Base-by-base conservation (phyloP, 2,113 vertebrate genomes). In the Catharus minimus region DNA sequence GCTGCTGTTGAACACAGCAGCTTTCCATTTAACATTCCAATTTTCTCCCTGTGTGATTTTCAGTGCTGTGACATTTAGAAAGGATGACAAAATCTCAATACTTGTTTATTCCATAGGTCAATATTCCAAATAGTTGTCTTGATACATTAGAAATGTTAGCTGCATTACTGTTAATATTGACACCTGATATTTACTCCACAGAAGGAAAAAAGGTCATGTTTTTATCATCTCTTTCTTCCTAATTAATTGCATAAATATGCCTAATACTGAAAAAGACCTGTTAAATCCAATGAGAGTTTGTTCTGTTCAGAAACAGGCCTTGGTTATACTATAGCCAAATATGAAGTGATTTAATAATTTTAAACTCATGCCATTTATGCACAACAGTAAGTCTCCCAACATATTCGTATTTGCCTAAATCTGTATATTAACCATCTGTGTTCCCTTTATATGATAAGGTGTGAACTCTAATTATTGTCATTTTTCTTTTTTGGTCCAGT, bases 21-120 rank as follows among this genome's bases (percentile, higher is more conserved):
- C 53, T 68, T 93, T 65, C 55, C n/a, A 57, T 72, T 90, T 77
- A 64, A 76, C 22, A 69, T 41, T 82, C 32, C 33, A 73, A 4
- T 82, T 85, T 91, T 86, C 28, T 85, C 64, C 36, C 52, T 58
- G 28, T 61, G 28, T 82, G 46, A 65, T 89, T 86, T 95, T 86
- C 47, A 65, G 33, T 62, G 12, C 26, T 62, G 30, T 68, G 65
- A 44, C 33, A 86, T 86, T 90, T 89, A 79, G 69, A 82, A 87
- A 38, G 19, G 22, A 55, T 94, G 65, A 81, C 11, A 88, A 92
- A 90, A 83, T 22, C 44, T 86, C 76, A 62, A 69, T 86, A 81
- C 32, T 61, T 88, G 23, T 71, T 86, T 75, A 84, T 77, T 78
- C 57, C 82, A 36, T 28, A 64, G 36, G 61, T 89, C 82, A 89